Evolutionary conservation across 2,113 vertebrate genomes (phyloP), one percentile per base, ranked within the genome.

Genomic region (Alethe castanea): DNA sequence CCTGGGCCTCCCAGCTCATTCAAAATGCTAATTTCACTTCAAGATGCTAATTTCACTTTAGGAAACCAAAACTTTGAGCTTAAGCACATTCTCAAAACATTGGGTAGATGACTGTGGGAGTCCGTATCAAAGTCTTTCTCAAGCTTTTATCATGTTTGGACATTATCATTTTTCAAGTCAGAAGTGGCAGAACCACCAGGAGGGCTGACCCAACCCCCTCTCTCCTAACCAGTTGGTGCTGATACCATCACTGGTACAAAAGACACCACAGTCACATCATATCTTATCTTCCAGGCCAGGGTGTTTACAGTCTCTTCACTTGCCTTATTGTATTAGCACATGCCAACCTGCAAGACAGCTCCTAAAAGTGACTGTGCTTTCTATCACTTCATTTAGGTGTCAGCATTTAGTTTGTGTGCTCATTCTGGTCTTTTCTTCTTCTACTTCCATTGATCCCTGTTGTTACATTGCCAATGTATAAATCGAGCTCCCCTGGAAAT

Each of bases 261-360:
- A 92, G 81, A 94, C 89, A 91, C 8, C 12, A 2, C n/a, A 70
- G 62, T 82, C 93, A 90, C 70, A 94, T 60, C 38, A 4, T 48
- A 87, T 91, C 91, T 95, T 83, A 90, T 96, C 91, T 94, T 81
- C 44, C 65, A 66, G 1, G 2, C 44, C 86, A 92, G 91, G 36
- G 66, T 90, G 84, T 87, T 95, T 72, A 85, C 74, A 90, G 84
- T 70, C 50, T 95, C 80, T 91, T 54, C n/a, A 38, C 78, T 93
- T 77, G 84, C 59, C 73, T 77, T 77, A 80, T 45, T 86, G 16
- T 71, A 71, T 84, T 81, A 94, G 40, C 53, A 56, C n/a, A 78
- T n/a, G 67, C 40, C 45, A 64, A 44, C 65, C 69, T 59, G 29
- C 44, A 81, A 81, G 72, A 66, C 45, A 81, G 60, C 44, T 88